Evolutionary conservation across 2,888 invertebrate species (phyloP), one percentile per base, ranked within the genome.

Genomic region (Ceratothoa steindachneri): DNA sequence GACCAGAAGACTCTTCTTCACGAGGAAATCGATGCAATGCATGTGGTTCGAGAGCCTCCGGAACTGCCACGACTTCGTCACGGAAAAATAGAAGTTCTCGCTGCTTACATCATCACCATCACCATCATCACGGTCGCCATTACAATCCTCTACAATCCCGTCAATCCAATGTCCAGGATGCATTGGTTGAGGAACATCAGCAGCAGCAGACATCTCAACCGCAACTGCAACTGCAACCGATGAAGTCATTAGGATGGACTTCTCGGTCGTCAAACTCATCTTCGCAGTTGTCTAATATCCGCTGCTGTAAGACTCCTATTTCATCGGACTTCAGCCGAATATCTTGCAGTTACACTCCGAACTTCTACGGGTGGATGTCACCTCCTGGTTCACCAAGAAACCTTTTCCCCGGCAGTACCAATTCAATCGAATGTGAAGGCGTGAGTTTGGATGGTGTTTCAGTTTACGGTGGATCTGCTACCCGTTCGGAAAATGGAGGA

Each of bases 321-420:
- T 67, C 67, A 12, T 66, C 78, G 1, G 29, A 71, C 30, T 71
- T 71, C 15, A 53, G 67, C 22, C 64, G 60, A 31, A 69, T 74
- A 29, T 67, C 70, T 3, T 72, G 70, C 30, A 27, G 65, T 3
- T 76, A 79, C 30, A 52, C 73, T 15, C 79, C 79, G 19, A 75
- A 79, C 52, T 79, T 76, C 51, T 79, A 79, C 30, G 79, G 79
- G 7, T 74, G 74, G 76, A 68, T 71, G 30, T 79, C 79, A 5
- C 79, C 79, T 15, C 74, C 78, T 15, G 70, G 66, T 28, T 79
- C 78, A 0, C 78, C 78, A 3, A 60, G 60, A 60, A 65, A 52
- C n/a, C 3, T 66, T 30, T 70, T 73, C 24, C 67, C 52, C 5
- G 41, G 51, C n/a, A 27, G 22, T 1, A 24, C 12, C 1, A 60